Percentiles rank a stretch among this genome's conserved stretches.
These are phyloP conservation scores for Pristionchus mayeri DNA, from an alignment of 2,888 invertebrate species.

Conservation along the genomic window DNA sequence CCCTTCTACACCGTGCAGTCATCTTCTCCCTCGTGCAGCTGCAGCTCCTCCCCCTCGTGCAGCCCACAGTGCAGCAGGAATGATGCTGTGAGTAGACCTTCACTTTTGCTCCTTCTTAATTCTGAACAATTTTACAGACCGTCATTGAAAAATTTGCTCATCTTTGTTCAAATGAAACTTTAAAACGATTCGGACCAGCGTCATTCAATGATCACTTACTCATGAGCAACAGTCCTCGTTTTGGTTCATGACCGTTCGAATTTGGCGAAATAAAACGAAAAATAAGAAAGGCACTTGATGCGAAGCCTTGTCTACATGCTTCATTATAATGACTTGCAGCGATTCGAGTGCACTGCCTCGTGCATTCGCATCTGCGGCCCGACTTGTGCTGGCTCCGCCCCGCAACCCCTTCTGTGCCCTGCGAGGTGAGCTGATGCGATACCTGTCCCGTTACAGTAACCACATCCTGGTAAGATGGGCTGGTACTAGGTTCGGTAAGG, in stretches of 20 bases:
- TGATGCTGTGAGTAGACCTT: constrained; percentile 40
- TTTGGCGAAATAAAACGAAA: no score
- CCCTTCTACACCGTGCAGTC: not conserved
- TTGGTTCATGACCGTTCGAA: no score
- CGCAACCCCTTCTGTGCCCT: constrained; percentile 45
- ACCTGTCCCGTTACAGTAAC: not conserved
- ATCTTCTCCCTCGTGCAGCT: constrained; percentile 31
- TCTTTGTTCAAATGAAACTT: no score
- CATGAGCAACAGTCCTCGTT: no score
- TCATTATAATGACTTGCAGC: not conserved
- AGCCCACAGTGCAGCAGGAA: constrained; percentile 7
- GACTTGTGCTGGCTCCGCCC: constrained; percentile 34
- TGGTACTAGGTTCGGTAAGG: no score
- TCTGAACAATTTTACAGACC: no score
- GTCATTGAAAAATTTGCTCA: no score
- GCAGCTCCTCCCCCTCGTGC: not conserved
- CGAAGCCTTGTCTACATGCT: no score
- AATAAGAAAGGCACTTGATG: no score
- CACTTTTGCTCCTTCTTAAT: no score
- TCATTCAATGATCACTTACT: no score
- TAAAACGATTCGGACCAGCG: no score
- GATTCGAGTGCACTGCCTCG: constrained; percentile 45
- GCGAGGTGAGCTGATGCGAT: constrained; percentile 1
- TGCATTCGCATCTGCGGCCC: constrained; percentile 47
- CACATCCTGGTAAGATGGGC: not conserved